Evolutionary conservation across 2,797 vertebrate species (phyloP).

Genomic region (Furcifer pardalis): DNA sequence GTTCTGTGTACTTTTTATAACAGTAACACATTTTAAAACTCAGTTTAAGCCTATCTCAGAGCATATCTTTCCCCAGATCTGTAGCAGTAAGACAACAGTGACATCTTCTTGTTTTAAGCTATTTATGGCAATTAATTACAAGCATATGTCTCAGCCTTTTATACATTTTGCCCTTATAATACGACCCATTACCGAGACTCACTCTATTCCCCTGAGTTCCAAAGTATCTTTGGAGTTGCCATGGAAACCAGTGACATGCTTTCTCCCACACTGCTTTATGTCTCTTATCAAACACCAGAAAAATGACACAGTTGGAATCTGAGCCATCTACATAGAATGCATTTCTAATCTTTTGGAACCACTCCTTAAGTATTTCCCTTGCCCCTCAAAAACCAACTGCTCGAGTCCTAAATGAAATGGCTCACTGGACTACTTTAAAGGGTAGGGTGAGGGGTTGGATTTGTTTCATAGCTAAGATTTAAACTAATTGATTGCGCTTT

Average conservation of each 20-base stretch:
- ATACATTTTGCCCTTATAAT: slow-evolving; percentile 78
- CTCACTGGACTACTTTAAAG: slow-evolving; percentile 21
- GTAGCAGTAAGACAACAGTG: slow-evolving; percentile 54
- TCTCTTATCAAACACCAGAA: slow-evolving; percentile 75
- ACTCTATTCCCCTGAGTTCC: slow-evolving; percentile 73
- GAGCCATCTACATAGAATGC: slow-evolving; percentile 58
- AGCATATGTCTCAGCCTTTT: slow-evolving; percentile 74
- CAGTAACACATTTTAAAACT: slow-evolving; percentile 37
- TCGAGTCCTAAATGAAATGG: slow-evolving; percentile 42
- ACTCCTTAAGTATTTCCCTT: slow-evolving; percentile 18
- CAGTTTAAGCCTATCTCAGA: slow-evolving; percentile 51
- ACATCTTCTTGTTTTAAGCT: slow-evolving; percentile 53
- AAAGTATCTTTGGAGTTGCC: slow-evolving; percentile 77
- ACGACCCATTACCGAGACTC: slow-evolving; percentile 76
- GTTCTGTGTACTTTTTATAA: slow-evolving; percentile 35
- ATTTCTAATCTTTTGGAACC: slow-evolving; percentile 54
- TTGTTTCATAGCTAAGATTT: neutral
- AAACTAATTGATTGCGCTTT: slow-evolving; percentile 13
- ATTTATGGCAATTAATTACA: slow-evolving; percentile 79
- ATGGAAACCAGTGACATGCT: slow-evolving; percentile 78
- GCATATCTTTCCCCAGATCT: slow-evolving; percentile 48
- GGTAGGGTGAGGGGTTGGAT: slow-evolving; percentile 34
- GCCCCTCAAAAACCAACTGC: neutral
- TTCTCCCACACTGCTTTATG: slow-evolving; percentile 74
- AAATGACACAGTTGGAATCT: slow-evolving; percentile 70